Evolutionary conservation across 2,797 vertebrate genomes (phyloP), one percentile per base, ranked within the genome.

Genomic region (Sebastes itinus): DNA sequence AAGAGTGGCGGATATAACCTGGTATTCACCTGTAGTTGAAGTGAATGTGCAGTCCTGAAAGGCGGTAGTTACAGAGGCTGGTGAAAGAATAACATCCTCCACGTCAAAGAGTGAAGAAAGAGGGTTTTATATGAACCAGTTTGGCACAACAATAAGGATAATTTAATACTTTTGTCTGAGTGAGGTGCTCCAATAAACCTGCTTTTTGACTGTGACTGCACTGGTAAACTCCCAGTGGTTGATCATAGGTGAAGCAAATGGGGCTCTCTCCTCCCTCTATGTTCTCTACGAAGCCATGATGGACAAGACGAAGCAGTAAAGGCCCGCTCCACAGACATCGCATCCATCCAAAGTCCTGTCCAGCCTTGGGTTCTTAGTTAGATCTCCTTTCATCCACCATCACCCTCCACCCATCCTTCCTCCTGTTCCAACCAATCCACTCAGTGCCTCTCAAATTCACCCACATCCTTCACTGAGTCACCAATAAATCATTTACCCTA

Each of bases 311-410:
- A 6, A 54, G 71, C 77, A 72, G 71, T 4, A 2, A 59, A 58
- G 61, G 52, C 18, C 33, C 2, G 14, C 79, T 76, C 30, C 65
- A 33, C 70, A 72, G 66, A 75, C 56, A 33, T 22, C 1, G 14
- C 61, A 62, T 82, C 80, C 32, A 65, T 81, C 69, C 72, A 71
- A 75, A 72, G 56, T 81, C 77, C 67, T 60, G 69, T 65, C 72
- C 80, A 59, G 74, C 81, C 35, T 22, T n/a, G 16, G 18, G 49
- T 75, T 72, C 78, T 84, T 42, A 76, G 72, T 84, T 42, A 76
- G 72, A 73, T 78, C 75, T 70, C 76, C 67, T 78, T 83, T 88
- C 68, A 81, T 81, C 58, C 65, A 68, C 58, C 23, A 38, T 80
- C 70, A 46, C 61, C 38, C 69, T 69, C 59, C 71, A 55, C 25